Conservation (phyloP, 2,888 invertebrate species). For the Trachelus troglodyta region DNA sequence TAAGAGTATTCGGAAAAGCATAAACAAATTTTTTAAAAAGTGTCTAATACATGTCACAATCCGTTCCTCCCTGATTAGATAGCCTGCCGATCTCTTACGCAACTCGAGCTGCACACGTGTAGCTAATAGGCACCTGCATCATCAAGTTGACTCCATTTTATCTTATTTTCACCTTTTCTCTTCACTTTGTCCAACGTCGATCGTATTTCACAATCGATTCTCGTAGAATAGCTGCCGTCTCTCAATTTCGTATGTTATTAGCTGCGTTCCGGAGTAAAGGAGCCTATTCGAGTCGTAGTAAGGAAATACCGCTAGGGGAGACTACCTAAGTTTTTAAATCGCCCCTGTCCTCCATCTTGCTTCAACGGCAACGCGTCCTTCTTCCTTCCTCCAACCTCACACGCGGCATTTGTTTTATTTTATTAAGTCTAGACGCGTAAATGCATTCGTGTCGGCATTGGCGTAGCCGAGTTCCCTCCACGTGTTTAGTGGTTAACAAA, state of each 20-base stretch:
- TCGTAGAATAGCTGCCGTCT: not conserved
- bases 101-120: not conserved
- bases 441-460: constrained; percentile 56
- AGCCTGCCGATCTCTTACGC: not conserved
- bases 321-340: constrained; percentile 53
- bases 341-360: constrained; percentile 25
- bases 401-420: constrained; percentile 62
- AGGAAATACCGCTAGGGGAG: constrained; percentile 48
- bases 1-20: not conserved
- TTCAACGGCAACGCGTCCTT: constrained; percentile 35
- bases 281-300: constrained; percentile 29
- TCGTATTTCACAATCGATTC: not conserved
- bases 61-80: not conserved
- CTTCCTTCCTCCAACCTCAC: constrained; percentile 31
- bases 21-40: too few relatives aligned
- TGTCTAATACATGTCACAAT: not conserved
- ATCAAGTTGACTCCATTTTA: not conserved
- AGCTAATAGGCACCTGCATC: not conserved
- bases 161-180: not conserved
- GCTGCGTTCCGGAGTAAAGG: not conserved
- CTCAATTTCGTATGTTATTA: not conserved
- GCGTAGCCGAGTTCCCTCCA: constrained; percentile 37
- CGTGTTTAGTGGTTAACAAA: constrained; percentile 25
- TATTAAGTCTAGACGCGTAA: constrained; percentile 65
- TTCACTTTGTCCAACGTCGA: not conserved